phyloP scores from a whole-genome alignment of 2,113 vertebrate genomes.

The Perca schrenkii region DNA sequence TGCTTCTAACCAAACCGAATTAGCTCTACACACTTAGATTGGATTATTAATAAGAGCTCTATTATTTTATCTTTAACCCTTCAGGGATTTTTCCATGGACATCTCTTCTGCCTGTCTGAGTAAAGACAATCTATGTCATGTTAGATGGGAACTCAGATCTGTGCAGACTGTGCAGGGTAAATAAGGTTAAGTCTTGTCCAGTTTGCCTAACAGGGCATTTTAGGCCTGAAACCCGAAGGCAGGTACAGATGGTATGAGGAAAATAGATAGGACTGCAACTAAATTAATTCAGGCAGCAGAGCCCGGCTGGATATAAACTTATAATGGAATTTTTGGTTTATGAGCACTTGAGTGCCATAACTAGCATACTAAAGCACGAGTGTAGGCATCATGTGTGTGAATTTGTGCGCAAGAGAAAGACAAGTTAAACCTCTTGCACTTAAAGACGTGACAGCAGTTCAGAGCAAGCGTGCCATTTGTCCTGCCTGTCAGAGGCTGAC shows the following conservation, averaged over 20 bases:
- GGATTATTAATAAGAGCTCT: slow-evolving; percentile 31
- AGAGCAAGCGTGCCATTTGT: slow-evolving; percentile 28
- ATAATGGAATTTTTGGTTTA: slow-evolving; percentile 42
- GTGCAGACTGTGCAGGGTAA: slow-evolving; percentile 50
- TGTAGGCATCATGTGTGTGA: background rate
- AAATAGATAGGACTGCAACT: slow-evolving; percentile 38
- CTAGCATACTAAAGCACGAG: slow-evolving; percentile 33
- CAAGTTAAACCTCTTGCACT: slow-evolving; percentile 22
- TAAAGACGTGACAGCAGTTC: slow-evolving; percentile 40
- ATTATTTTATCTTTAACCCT: slow-evolving; percentile 47
- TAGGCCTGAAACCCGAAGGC: slow-evolving; percentile 42
- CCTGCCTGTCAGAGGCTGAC: slow-evolving; percentile 59
- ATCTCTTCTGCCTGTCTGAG: slow-evolving; percentile 17
- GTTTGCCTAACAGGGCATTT: slow-evolving; percentile 37
- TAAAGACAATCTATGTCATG: slow-evolving; percentile 21
- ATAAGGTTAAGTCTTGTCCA: slow-evolving; percentile 39
- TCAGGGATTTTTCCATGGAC: background rate
- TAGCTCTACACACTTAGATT: slow-evolving; percentile 27
- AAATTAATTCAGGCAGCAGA: slow-evolving; percentile 56
- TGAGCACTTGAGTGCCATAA: slow-evolving; percentile 30
- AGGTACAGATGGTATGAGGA: slow-evolving; percentile 40
- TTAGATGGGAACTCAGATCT: slow-evolving; percentile 34
- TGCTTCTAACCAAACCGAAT: slow-evolving; percentile 24
- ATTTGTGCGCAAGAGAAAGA: slow-evolving; percentile 13
- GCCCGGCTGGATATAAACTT: slow-evolving; percentile 30